A percentile compares a stretch with the other conserved stretches of the same genome.
These are phyloP conservation scores for Oriolus oriolus DNA, from an alignment of 2,113 vertebrate genomes.

Conservation along the genomic window DNA sequence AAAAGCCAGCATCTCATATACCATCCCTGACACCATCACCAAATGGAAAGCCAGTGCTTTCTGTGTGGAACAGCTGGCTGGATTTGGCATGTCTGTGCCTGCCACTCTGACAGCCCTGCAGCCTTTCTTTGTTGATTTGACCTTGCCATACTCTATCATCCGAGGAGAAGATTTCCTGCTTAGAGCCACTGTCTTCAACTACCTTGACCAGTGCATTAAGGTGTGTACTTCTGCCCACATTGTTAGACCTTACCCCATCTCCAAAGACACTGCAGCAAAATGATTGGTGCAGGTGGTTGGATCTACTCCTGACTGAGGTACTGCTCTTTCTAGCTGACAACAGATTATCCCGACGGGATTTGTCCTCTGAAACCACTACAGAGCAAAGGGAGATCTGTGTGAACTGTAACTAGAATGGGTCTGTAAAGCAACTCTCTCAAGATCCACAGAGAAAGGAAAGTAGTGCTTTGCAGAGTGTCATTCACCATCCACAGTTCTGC, in stretches of 20 bases:
- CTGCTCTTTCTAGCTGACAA: background rate
- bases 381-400: background rate
- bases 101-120: constrained; percentile 71
- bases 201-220: constrained; percentile 33
- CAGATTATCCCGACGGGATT: background rate
- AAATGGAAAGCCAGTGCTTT: constrained; percentile 82
- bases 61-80: constrained; percentile 72
- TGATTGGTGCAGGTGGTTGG: background rate
- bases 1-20: constrained; percentile 30
- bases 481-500: background rate
- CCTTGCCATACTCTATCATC: constrained; percentile 80
- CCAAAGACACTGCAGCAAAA: background rate
- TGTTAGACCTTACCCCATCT: background rate
- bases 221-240: background rate
- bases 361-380: background rate
- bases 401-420: background rate
- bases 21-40: constrained; percentile 83
- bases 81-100: constrained; percentile 77
- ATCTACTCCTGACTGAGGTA: background rate
- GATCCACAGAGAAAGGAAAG: background rate
- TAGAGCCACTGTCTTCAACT: constrained; percentile 76
- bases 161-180: constrained; percentile 78
- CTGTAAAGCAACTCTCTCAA: background rate
- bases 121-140: constrained; percentile 83
- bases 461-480: background rate